Conservation (phyloP, 1,140 invertebrate species). For the Euwallacea fornicatus region DNA sequence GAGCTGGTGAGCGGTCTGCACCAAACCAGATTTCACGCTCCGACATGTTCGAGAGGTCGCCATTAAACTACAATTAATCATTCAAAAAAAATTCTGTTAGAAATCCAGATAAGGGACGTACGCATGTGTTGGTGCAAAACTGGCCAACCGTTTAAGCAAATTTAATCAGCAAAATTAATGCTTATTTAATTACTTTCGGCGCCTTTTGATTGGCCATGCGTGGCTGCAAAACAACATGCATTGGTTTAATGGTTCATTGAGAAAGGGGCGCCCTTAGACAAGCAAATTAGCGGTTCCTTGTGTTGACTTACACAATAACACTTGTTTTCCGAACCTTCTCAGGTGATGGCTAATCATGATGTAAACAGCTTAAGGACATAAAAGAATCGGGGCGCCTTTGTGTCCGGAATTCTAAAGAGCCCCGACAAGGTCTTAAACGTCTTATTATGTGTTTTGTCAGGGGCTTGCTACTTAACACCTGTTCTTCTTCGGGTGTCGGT, state of each 20-base stretch:
- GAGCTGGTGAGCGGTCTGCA: neutral
- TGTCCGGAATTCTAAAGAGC: neutral
- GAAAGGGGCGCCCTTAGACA: no score
- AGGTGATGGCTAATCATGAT: neutral
- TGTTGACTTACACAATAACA: neutral
- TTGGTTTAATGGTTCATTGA: no score
- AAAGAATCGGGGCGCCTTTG: neutral
- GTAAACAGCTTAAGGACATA: neutral
- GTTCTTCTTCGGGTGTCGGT: neutral
- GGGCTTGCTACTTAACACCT: neutral
- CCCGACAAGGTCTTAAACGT: neutral
- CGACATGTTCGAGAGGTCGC: neutral
- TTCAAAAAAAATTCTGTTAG: neutral
- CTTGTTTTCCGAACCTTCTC: neutral
- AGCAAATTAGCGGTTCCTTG: no score
- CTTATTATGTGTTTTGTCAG: neutral
- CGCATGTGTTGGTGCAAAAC: no score
- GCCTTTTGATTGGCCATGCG: no score
- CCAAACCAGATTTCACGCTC: slow-evolving; percentile 21
- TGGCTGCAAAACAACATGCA: no score
- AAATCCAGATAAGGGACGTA: no score
- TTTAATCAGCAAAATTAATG: no score
- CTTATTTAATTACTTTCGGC: no score
- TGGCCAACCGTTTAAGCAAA: no score
- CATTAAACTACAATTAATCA: slow-evolving; percentile 10